These are phyloP conservation scores for Ephialtes manifestator DNA, from an alignment of 2,888 invertebrate species.

Conservation along the genomic window DNA sequence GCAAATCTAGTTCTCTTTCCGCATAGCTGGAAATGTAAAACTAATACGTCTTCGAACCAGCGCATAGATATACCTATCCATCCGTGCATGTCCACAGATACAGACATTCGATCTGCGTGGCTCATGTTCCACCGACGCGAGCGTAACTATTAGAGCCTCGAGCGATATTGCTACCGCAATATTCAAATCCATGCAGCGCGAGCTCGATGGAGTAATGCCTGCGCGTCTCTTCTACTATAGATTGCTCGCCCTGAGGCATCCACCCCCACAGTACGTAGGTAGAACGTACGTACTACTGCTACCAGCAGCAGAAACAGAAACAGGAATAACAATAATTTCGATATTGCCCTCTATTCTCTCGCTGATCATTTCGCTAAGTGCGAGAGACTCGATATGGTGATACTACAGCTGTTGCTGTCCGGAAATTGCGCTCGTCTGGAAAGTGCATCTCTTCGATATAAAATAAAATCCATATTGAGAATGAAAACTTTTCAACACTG, in stretches of 20 bases:
- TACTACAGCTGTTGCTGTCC: conserved; percentile 36
- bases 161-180: conserved; percentile 84
- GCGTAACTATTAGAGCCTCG: conserved; percentile 83
- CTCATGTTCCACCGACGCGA: conserved; percentile 64
- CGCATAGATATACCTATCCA: conserved; percentile 74
- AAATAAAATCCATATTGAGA: conserved; percentile 1
- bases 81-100: conserved; percentile 71
- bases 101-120: conserved; percentile 74
- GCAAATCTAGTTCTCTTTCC: conserved; percentile 41
- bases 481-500: conserved; percentile 2
- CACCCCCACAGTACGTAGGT: conserved; percentile 66
- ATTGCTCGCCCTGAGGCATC: conserved; percentile 83
- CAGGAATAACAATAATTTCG: conserved; percentile 85
- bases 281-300: conserved; percentile 55
- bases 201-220: conserved; percentile 82
- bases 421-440: conserved; percentile 27
- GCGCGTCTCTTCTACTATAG: conserved; percentile 79
- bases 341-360: conserved; percentile 83
- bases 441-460: conserved; percentile 47
- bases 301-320: conserved; percentile 53
- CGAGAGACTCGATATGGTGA: conserved; percentile 69
- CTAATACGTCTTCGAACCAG: conserved; percentile 62
- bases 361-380: conserved; percentile 84
- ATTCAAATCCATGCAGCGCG: conserved; percentile 83
- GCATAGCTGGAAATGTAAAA: conserved; percentile 49